These are phyloP conservation scores for Drosophila atripex DNA, from an alignment of 2,888 invertebrate genomes.

Conservation along the genomic window DNA sequence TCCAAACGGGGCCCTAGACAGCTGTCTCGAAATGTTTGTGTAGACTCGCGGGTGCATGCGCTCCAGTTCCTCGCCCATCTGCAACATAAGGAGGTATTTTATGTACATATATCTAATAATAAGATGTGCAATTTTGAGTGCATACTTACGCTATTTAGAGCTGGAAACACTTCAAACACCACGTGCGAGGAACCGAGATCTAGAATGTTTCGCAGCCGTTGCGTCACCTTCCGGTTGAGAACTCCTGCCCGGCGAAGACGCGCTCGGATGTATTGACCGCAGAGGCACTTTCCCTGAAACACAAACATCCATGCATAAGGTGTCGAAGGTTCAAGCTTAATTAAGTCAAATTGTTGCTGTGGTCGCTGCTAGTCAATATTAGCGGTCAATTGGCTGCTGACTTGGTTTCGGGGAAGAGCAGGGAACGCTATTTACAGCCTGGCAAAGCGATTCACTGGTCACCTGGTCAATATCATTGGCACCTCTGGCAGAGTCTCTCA, in stretches of 20 bases:
- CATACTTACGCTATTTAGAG: constrained; percentile 85
- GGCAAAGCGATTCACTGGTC: constrained; percentile 43
- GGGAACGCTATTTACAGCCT: constrained; percentile 1
- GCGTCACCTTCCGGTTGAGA: constrained; percentile 90
- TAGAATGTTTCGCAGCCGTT: constrained; percentile 87
- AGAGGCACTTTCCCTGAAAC: constrained; percentile 88
- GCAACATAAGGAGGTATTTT: constrained; percentile 60
- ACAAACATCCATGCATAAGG: constrained; percentile 12
- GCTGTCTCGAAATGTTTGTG: constrained; percentile 89
- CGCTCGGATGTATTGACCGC: constrained; percentile 90
- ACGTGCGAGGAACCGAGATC: constrained; percentile 84
- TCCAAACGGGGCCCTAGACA: constrained; percentile 87
- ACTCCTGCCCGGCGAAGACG: constrained; percentile 90
- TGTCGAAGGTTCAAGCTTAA: constrained; percentile 38
- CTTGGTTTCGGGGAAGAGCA: constrained; percentile 30
- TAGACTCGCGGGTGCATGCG: constrained; percentile 91
- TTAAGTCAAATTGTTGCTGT: constrained; percentile 43
- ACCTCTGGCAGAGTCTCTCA: constrained; percentile 41
- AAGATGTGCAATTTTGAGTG: not conserved
- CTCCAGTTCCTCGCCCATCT: constrained; percentile 89
- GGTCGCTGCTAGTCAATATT: constrained; percentile 45
- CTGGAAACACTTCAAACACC: constrained; percentile 87
- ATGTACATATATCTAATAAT: no score
- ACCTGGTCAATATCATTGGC: constrained; percentile 72
- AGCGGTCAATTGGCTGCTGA: constrained; percentile 41